These are phyloP conservation scores for Brienomyrus brachyistius DNA, from an alignment of 2,113 vertebrate species.

Conservation along the genomic window DNA sequence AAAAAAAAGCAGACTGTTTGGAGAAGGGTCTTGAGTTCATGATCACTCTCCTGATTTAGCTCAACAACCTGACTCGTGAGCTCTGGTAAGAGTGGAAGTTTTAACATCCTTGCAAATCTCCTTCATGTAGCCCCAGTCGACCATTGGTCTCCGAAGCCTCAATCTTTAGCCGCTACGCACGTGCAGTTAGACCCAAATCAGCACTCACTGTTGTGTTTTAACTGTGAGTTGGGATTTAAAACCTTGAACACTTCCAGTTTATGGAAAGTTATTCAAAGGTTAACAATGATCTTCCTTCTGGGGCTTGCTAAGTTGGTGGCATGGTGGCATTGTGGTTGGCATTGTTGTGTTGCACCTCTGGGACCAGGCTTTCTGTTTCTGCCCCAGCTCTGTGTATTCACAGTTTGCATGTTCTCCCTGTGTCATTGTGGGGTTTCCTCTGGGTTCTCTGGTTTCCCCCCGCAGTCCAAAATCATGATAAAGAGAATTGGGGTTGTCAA, in stretches of 20 bases:
- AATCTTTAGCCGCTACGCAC: neutral
- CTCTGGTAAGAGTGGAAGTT: neutral
- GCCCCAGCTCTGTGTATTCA: neutral
- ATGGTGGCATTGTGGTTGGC: neutral
- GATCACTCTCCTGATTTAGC: neutral
- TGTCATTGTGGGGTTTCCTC: neutral
- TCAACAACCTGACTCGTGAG: neutral
- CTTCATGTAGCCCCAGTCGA: neutral
- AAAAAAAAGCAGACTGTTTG: neutral
- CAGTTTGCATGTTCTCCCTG: neutral
- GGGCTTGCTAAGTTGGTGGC: neutral
- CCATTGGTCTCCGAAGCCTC: neutral
- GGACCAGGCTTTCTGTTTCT: neutral
- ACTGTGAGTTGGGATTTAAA: neutral
- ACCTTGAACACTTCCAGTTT: neutral
- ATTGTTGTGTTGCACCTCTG: neutral
- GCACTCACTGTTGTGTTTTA: neutral
- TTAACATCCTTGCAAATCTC: neutral
- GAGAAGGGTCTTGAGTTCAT: neutral
- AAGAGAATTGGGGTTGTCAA: neutral
- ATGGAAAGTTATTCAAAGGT: neutral
- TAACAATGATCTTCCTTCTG: neutral
- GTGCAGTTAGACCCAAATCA: neutral
- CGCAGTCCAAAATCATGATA: neutral
- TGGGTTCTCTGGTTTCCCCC: neutral